phyloP scores from a whole-genome alignment of 2,888 invertebrate species.

The Sussaba pulchella region DNA sequence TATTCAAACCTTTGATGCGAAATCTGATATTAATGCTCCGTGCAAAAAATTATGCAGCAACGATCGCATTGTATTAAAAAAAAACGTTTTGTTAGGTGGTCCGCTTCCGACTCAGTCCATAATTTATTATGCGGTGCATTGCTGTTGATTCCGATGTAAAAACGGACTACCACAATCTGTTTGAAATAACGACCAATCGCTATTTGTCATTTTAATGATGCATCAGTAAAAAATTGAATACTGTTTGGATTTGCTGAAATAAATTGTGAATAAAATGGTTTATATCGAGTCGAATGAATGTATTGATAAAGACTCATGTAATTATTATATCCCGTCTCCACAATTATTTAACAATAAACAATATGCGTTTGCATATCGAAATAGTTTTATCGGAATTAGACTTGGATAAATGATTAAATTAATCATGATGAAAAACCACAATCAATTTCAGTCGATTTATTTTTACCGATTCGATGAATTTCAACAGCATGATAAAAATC shows the following conservation, averaged over 20 bases:
- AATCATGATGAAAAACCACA: background rate
- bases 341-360: background rate
- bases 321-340: background rate
- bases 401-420: background rate
- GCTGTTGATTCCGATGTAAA: too few relatives aligned
- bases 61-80: too few relatives aligned
- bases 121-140: too few relatives aligned
- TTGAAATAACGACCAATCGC: too few relatives aligned
- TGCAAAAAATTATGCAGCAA: too few relatives aligned
- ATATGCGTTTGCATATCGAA: background rate
- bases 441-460: slow-evolving; percentile 15
- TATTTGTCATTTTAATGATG: background rate
- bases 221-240: background rate
- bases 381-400: background rate
- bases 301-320: background rate
- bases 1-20: background rate
- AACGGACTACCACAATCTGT: too few relatives aligned
- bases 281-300: background rate
- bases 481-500: background rate
- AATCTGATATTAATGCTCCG: too few relatives aligned
- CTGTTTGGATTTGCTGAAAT: background rate
- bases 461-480: background rate
- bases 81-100: too few relatives aligned
- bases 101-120: too few relatives aligned
- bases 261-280: background rate